Percentiles rank a stretch among this genome's conserved stretches.
Evolutionary conservation across 2,113 vertebrate species (phyloP).

Genomic region (Steatornis caripensis): DNA sequence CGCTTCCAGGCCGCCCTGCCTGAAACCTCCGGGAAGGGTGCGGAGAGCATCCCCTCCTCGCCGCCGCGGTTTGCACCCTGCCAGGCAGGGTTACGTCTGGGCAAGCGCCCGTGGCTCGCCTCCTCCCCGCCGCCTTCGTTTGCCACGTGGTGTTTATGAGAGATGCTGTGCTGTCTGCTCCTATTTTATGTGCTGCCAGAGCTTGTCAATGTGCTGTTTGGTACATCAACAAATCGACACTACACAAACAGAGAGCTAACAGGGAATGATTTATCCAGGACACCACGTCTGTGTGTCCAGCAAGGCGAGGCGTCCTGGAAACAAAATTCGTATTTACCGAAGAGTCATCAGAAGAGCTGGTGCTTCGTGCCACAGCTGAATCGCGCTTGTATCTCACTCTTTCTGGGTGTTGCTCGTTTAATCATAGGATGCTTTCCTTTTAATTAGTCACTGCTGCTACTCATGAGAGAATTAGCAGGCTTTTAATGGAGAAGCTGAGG

Average conservation of each 20-base stretch:
- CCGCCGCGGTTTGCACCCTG: neutral
- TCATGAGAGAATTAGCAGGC: slow-evolving; percentile 34
- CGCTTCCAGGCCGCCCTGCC: neutral
- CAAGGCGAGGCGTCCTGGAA: neutral
- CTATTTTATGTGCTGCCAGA: neutral
- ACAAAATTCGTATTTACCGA: neutral
- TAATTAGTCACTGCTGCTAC: slow-evolving; percentile 29
- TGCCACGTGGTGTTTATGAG: neutral
- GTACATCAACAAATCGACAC: neutral
- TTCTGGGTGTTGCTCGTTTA: slow-evolving; percentile 12
- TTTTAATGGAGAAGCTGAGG: neutral
- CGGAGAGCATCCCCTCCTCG: neutral
- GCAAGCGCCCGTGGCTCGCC: rapidly evolving
- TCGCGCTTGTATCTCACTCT: neutral
- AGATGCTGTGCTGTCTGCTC: neutral
- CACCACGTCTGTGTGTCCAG: neutral
- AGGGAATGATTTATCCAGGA: slow-evolving; percentile 54
- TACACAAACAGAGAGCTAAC: neutral
- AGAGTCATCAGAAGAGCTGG: neutral
- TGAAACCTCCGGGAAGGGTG: neutral
- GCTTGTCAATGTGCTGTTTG: neutral
- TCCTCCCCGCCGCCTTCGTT: rapidly evolving
- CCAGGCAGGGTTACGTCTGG: neutral
- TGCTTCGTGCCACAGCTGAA: neutral
- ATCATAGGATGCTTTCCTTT: slow-evolving; percentile 32